phyloP scores from a whole-genome alignment of 2,113 vertebrate genomes.

The Gambusia holbrooki region DNA sequence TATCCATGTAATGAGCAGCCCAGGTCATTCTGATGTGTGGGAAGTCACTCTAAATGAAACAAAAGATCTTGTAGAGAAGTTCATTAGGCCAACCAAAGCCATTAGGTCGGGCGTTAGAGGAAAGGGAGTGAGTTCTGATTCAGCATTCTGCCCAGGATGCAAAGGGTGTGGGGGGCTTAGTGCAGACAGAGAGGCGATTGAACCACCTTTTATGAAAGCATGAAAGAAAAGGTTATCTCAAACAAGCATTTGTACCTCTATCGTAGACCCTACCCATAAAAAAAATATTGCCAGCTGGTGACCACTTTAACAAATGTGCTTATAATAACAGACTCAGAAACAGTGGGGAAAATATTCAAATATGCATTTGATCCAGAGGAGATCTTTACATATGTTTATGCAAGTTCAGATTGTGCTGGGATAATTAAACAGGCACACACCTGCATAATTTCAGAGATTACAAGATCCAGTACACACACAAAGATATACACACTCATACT shows the following conservation, averaged over 20 bases:
- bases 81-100: conserved; percentile 53
- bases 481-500: conserved; percentile 10
- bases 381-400: conserved; percentile 18
- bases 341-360: conserved; percentile 22
- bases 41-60: conserved; percentile 45
- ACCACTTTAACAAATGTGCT: not conserved
- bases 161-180: conserved; percentile 16
- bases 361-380: conserved; percentile 15
- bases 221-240: conserved; percentile 53
- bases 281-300: not conserved
- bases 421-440: conserved; percentile 37
- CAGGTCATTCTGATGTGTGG: conserved; percentile 24
- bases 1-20: not conserved
- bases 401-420: conserved; percentile 30
- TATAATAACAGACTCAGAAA: not conserved
- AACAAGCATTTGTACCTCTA: conserved; percentile 6
- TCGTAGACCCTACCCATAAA: not conserved
- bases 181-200: conserved; percentile 18
- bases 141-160: conserved; percentile 63
- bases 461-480: conserved; percentile 21
- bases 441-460: conserved; percentile 35
- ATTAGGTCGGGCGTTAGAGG: conserved; percentile 64
- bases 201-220: conserved; percentile 51
- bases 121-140: conserved; percentile 65
- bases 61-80: conserved; percentile 61